Base-by-base conservation (phyloP, 1,140 invertebrate species). In the Ips nitidus region DNA sequence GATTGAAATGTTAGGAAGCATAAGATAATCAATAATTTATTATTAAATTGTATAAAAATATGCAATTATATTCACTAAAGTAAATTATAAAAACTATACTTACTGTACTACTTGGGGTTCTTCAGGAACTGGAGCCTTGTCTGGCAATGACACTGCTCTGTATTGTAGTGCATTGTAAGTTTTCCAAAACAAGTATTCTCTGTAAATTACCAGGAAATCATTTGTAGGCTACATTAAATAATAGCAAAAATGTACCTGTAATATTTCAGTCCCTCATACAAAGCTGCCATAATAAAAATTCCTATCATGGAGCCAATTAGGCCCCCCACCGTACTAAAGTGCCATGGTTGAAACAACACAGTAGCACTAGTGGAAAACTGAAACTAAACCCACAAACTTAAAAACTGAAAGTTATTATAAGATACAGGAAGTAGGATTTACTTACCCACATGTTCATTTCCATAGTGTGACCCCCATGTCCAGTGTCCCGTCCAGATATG, bases 241-340 rank as follows among this genome's bases (percentile, higher is more conserved):
- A 38, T 52, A 6, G 37, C 41, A 22, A 52, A 22, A 41, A 45
- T 42, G 76, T 73, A 85, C 83, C 86, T 88, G 76, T 93, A 95
- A 82, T 94, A 95, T 81, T 97, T 97, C 0, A 97, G 84, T 8
- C 93, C 94, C 82, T 97, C 95, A 79, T 97, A 97, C 22, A 96
- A 82, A 5, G 93, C 84, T 0, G 90, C 92, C 80, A 95, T 87
- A 50, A 96, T 84, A 76, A 96, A 91, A 47, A 97, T 92, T 41
- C 89, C 92, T 52, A 96, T 85, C 80, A 93, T 90, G 0, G 94
- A 94, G 1, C 90, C 92, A 43, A 95, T 83, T 64, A 97, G 83
- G 41, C 91, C 88, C 45, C 87, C 84, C n/a, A 89, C 81, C 2
- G 85, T 88, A 6, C 85, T 84, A 45, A 91, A 89, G 76, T 86